Base-by-base conservation (phyloP, 2,888 invertebrate genomes). In the Campoletis raptor region DNA sequence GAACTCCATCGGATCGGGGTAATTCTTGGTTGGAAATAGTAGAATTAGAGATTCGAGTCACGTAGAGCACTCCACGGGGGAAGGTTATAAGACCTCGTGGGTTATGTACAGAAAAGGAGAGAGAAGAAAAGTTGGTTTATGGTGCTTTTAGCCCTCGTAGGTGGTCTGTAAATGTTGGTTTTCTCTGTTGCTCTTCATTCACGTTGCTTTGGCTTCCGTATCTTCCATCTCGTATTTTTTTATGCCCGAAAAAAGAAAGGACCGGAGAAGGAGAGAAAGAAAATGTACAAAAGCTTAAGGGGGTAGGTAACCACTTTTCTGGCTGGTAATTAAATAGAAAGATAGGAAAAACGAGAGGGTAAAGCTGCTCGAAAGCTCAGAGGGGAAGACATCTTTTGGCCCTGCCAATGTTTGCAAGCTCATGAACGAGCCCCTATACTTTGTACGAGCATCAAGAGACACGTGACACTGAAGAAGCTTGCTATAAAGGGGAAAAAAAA, bases 271-370 rank as follows among this genome's bases (percentile, higher is more conserved):
- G 45, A 57, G 61, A 80, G 72, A 72, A 12, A 70, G 36, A 48
- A 61, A 57, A 30, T 70, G 72, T 64, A 85, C 52, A 83, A 76
- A 82, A 85, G 85, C 82, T 85, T 76, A 48, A 61, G 57, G 52
- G 66, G 66, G 72, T 42, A 57, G 73, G 72, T 72, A 79, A 76
- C 74, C 83, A 81, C 85, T 88, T 81, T 85, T 85, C 83, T 72
- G 69, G 70, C 83, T 76, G 83, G 85, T 88, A 88, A 88, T 88
- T 86, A 88, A 88, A 88, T 88, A 86, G 83, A 88, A 67, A 78
- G 85, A 88, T 83, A 84, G 81, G 54, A 73, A 57, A 76, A 74
- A 72, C 61, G 78, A 72, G 67, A 52, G 74, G 64, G 15, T n/a
- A 66, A 80, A 80, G 73, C 82, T 82, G 48, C 69, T 64, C 57